A percentile compares a stretch with the other conserved stretches of the same genome.
Conservation (phyloP, 1,140 invertebrate genomes). For the Drosophila ogumai region DNA sequence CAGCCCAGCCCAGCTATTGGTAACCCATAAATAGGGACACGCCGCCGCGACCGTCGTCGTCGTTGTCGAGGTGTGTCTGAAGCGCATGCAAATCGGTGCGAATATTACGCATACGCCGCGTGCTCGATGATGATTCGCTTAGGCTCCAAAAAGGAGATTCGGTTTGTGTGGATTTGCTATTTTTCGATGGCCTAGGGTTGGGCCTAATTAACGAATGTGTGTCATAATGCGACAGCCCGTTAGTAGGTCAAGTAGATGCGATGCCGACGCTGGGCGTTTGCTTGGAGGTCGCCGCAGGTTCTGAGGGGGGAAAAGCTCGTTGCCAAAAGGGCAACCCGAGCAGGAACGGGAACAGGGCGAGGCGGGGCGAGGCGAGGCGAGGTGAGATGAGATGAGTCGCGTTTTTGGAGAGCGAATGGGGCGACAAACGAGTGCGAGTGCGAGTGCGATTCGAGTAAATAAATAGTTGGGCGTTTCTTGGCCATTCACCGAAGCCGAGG, state of each 20-base stretch:
- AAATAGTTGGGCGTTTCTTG: slow-evolving; percentile 71
- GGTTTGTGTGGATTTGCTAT: neutral
- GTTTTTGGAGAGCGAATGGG: slow-evolving; percentile 48
- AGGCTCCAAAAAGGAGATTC: slow-evolving; percentile 2
- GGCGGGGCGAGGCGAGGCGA: slow-evolving; percentile 4
- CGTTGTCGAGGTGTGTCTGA: slow-evolving; percentile 35
- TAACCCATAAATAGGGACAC: slow-evolving; percentile 52
- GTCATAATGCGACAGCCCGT: slow-evolving; percentile 80
- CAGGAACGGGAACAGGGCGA: slow-evolving; percentile 17
- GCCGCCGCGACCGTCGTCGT: neutral
- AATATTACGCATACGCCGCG: slow-evolving; percentile 56
- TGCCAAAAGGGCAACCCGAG: slow-evolving; percentile 56
- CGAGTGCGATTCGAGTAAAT: slow-evolving; percentile 56
- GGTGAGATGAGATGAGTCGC: slow-evolving; percentile 30
- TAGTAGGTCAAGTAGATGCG: slow-evolving; percentile 79
- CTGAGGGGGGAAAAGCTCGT: slow-evolving; percentile 44
- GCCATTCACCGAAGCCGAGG: slow-evolving; percentile 23
- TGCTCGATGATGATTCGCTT: slow-evolving; percentile 25
- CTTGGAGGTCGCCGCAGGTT: slow-evolving; percentile 67
- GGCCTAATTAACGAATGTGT: slow-evolving; percentile 81
- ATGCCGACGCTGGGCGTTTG: slow-evolving; percentile 62
- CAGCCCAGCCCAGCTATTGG: slow-evolving; percentile 34
- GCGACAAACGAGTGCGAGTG: slow-evolving; percentile 50
- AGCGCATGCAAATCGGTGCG: slow-evolving; percentile 34
- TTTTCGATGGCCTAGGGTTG: slow-evolving; percentile 29